phyloP scores from a whole-genome alignment of 2,888 invertebrate genomes.

The Microlaimidae sp. region DNA sequence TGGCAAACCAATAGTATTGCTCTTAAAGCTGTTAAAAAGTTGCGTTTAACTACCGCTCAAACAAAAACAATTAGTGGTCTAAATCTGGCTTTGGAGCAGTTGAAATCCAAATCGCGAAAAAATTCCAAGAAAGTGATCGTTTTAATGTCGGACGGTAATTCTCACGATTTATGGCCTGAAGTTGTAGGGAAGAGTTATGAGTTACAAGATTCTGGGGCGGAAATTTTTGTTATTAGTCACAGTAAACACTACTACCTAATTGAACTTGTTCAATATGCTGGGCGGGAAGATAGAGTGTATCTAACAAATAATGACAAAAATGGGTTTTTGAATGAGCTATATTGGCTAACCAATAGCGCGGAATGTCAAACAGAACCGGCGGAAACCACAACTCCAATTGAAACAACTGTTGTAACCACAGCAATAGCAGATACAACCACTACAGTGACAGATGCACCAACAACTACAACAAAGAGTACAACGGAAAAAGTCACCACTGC shows the following conservation, averaged over 20 bases:
- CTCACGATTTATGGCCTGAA: neutral
- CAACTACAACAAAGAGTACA: no score
- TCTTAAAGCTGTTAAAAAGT: neutral
- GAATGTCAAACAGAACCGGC: no score
- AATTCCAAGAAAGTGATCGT: neutral
- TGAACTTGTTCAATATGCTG: neutral
- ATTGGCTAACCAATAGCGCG: no score
- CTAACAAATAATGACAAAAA: no score
- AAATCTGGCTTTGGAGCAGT: neutral
- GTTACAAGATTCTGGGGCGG: no score
- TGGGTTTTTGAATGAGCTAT: no score
- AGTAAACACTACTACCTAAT: neutral
- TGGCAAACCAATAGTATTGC: neutral
- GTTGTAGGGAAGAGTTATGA: neutral
- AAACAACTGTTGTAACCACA: no score
- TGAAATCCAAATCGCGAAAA: neutral
- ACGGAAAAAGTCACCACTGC: no score
- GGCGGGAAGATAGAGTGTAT: neutral
- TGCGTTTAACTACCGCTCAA: neutral
- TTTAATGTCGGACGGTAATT: neutral
- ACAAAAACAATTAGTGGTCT: neutral
- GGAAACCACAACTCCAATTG: no score
- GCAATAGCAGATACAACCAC: no score
- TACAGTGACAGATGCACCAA: no score
- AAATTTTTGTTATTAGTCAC: neutral